A percentile compares a stretch with the other conserved stretches of the same genome.
Evolutionary conservation across 1,140 invertebrate species (phyloP).

Genomic region (Aphelinus atriplicis): DNA sequence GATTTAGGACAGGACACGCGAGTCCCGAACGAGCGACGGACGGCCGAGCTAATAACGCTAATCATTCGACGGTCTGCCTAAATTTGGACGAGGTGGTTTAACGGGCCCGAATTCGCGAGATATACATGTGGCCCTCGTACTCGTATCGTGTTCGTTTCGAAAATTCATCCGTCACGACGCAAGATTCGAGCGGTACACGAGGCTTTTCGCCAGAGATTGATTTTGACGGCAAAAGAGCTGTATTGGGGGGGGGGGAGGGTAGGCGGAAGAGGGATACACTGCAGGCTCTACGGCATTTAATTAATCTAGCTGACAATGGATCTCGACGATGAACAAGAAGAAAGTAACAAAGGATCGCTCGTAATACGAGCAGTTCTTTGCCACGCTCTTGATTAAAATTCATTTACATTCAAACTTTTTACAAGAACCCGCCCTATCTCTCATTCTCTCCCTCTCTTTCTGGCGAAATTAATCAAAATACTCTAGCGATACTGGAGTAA

Average conservation of each 20-base stretch:
- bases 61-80: slow-evolving; percentile 15
- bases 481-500: too few species aligned
- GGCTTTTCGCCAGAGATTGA: too few species aligned
- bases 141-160: too few species aligned
- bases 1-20: slow-evolving; percentile 8
- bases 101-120: slow-evolving; percentile 9
- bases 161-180: too few species aligned
- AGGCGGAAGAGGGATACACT: too few species aligned
- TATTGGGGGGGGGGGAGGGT: too few species aligned
- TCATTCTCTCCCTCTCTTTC: too few species aligned
- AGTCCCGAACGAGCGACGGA: not conserved
- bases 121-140: not conserved
- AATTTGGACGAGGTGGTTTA: not conserved
- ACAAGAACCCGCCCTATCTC: too few species aligned
- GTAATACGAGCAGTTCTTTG: not conserved
- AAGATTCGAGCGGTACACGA: too few species aligned
- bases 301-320: slow-evolving; percentile 2
- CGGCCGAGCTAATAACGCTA: slow-evolving; percentile 18
- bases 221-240: too few species aligned
- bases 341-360: not conserved
- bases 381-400: not conserved
- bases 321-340: not conserved
- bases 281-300: not conserved
- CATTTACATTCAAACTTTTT: not conserved
- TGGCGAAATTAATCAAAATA: too few species aligned